phyloP scores from a whole-genome alignment of 2,888 invertebrate genomes.

The Gandaritis pyraliata region DNA sequence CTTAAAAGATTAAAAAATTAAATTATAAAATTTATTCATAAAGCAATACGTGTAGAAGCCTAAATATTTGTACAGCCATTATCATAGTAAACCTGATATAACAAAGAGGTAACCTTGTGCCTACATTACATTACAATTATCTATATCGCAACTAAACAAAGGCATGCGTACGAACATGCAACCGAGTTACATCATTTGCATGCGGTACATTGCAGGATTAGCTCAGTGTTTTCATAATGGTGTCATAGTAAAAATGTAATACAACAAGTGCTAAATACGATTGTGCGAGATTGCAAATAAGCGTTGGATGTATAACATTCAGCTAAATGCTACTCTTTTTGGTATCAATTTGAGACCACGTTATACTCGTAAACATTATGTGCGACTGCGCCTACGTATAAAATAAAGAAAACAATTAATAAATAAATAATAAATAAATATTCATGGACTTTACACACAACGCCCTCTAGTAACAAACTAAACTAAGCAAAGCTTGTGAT shows the following conservation, averaged over 20 bases:
- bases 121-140: conserved; percentile 38
- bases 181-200: conserved; percentile 40
- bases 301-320: too few species aligned
- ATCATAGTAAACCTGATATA: conserved; percentile 44
- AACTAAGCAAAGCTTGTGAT: too few species aligned
- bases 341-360: too few species aligned
- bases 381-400: too few species aligned
- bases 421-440: too few species aligned
- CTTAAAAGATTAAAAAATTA: too few species aligned
- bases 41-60: neutral
- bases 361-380: too few species aligned
- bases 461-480: too few species aligned
- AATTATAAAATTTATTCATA: too few species aligned
- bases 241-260: neutral
- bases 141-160: conserved; percentile 47
- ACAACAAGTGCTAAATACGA: neutral
- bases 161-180: conserved; percentile 52
- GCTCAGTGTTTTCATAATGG: neutral
- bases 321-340: too few species aligned
- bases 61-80: conserved; percentile 31
- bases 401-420: too few species aligned
- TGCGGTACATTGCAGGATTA: conserved; percentile 14
- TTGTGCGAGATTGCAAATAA: neutral
- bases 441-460: too few species aligned
- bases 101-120: conserved; percentile 59